These are phyloP conservation scores for Chloropsis hardwickii DNA, from an alignment of 2,113 vertebrate species.

Conservation along the genomic window DNA sequence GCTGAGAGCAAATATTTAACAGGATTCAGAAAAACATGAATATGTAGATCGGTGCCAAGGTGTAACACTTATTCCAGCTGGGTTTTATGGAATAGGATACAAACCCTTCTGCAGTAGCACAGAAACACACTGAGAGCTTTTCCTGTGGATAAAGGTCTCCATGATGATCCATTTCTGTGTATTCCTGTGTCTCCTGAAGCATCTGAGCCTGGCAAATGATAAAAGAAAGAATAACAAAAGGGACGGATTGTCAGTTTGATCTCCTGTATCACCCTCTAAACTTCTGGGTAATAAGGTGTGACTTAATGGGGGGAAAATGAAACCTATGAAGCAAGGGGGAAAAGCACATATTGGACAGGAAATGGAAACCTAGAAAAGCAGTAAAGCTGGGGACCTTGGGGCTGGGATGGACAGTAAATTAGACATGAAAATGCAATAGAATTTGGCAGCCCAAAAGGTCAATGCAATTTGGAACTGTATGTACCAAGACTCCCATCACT, in stretches of 20 bases:
- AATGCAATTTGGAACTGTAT: slow-evolving; percentile 39
- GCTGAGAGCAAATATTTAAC: neutral
- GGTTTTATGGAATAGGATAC: neutral
- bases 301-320: neutral
- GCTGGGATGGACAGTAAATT: slow-evolving; percentile 51
- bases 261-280: neutral
- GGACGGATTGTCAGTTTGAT: neutral
- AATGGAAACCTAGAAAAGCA: neutral
- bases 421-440: slow-evolving; percentile 59
- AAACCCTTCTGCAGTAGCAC: neutral
- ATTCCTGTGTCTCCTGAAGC: neutral
- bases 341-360: neutral
- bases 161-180: neutral
- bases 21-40: neutral
- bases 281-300: neutral
- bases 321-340: neutral
- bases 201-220: neutral
- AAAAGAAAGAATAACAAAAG: neutral
- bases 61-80: neutral
- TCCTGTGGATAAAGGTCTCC: neutral
- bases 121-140: neutral
- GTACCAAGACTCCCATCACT: slow-evolving; percentile 15
- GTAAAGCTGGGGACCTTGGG: slow-evolving; percentile 11
- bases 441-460: slow-evolving; percentile 66
- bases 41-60: neutral